Base-by-base conservation (phyloP, 2,888 invertebrate species). In the Schizotus pectinicornis region DNA sequence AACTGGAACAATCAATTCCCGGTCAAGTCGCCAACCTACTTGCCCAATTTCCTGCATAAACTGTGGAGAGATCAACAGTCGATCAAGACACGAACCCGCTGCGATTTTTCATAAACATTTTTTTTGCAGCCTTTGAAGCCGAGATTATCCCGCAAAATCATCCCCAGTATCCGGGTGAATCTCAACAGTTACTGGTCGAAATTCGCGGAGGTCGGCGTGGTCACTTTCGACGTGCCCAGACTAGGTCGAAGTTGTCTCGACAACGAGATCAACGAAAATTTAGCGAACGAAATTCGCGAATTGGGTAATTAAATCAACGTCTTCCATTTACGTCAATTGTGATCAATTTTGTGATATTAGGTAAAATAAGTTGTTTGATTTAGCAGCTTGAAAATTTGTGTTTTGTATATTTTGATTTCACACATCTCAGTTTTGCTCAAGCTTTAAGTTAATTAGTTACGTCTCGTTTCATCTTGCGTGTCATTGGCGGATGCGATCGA, bases 151-250 rank as follows among this genome's bases (percentile, higher is more conserved):
- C 80, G 86, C 61, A 82, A 82, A 68, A 81, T 86, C 72, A 80
- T 84, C 42, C 78, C 80, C 66, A 82, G 84, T 32, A 81, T 86
- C 69, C 82, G 84, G 66, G 83, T 88, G 74, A 87, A 88, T 75
- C 80, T 88, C 63, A 87, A 87, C 78, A 82, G 83, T 76, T 85
- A 85, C 76, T 87, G 87, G 87, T 82, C 84, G 63, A 83, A 84
- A 74, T 83, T 88, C 63, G 86, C 86, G 68, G 76, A 57, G 75
- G 79, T 74, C 81, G 60, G 67, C 81, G 39, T 9, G 9, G 8
- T 12, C 12, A 8, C 14, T 12, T 11, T 22, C 5, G 22, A 22
- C 22, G 22, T 22, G 22, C 22, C 22, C 22, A 22, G 22, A 22
- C 5, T 22, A 5, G 2, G 22, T 22, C 22, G 22, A 22, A 22